Evolutionary conservation across 1,140 invertebrate genomes (phyloP).

Genomic region (Oscheius sp.): DNA sequence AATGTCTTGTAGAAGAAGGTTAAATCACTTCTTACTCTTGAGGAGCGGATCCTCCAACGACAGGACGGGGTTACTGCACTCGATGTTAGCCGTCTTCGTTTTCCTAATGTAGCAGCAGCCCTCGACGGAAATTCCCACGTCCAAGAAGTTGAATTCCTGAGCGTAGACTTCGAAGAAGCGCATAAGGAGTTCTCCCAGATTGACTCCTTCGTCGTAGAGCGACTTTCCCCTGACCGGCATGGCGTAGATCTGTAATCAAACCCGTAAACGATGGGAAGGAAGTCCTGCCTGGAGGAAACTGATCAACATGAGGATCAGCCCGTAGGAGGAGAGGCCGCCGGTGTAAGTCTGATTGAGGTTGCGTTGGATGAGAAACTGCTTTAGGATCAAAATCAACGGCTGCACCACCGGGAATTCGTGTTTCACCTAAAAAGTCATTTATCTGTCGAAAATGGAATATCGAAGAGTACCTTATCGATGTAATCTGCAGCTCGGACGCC

Average conservation of each 20-base stretch:
- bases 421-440: constrained; percentile 29
- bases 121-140: constrained; percentile 24
- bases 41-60: constrained; percentile 26
- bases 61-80: neutral
- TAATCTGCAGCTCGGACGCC: constrained; percentile 31
- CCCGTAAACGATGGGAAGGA: neutral
- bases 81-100: neutral
- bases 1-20: too few relatives aligned
- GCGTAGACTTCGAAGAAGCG: constrained; percentile 32
- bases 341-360: constrained; percentile 74
- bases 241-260: constrained; percentile 15
- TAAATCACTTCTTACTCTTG: neutral
- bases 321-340: constrained; percentile 96
- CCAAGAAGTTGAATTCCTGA: constrained; percentile 25
- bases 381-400: constrained; percentile 32
- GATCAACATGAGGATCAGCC: constrained; percentile 94
- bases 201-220: constrained; percentile 18
- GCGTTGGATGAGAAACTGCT: constrained; percentile 29
- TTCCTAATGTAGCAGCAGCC: constrained; percentile 17
- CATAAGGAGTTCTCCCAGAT: constrained; percentile 28
- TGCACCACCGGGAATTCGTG: constrained; percentile 33
- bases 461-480: constrained; percentile 18
- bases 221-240: constrained; percentile 7
- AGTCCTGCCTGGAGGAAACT: constrained; percentile 83
- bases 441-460: neutral